Percentiles rank a stretch among this genome's conserved stretches.
phyloP scores from a whole-genome alignment of 2,113 vertebrate genomes.

The Neodon shergylaensis region DNA sequence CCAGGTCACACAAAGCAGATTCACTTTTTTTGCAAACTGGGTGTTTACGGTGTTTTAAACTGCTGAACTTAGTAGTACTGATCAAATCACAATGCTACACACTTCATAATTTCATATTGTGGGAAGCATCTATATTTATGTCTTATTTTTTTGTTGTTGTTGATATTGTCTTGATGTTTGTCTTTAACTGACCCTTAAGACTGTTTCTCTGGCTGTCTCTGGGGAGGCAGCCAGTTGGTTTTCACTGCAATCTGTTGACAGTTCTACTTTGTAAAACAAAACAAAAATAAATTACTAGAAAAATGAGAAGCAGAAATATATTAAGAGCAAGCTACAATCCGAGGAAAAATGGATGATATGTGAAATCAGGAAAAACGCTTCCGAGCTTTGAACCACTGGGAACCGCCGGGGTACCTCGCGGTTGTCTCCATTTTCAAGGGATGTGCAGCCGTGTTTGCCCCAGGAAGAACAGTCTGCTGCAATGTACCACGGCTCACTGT shows the following conservation, averaged over 20 bases:
- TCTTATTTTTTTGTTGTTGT: not conserved
- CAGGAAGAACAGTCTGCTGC: not conserved
- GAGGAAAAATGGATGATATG: not conserved
- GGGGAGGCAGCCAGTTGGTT: not conserved
- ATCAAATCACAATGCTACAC: not conserved
- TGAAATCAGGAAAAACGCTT: too few species aligned
- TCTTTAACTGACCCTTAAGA: too few species aligned
- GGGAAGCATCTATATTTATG: not conserved
- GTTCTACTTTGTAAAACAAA: not conserved
- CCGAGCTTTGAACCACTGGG: not conserved
- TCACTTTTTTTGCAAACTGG: not conserved
- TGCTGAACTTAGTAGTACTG: not conserved
- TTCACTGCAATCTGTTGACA: not conserved
- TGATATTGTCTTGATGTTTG: not conserved
- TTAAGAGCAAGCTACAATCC: not conserved
- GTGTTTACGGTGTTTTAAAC: not conserved
- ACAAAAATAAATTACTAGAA: not conserved
- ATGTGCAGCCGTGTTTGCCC: too few species aligned
- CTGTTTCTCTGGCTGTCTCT: not conserved
- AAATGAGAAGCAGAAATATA: not conserved
- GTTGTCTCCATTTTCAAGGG: not conserved
- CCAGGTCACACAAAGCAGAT: not conserved
- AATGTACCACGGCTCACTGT: rapidly evolving
- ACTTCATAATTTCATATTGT: not conserved
- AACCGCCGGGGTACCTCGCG: not conserved